Conservation (phyloP, 2,888 invertebrate genomes). For the Catocala sponsa region DNA sequence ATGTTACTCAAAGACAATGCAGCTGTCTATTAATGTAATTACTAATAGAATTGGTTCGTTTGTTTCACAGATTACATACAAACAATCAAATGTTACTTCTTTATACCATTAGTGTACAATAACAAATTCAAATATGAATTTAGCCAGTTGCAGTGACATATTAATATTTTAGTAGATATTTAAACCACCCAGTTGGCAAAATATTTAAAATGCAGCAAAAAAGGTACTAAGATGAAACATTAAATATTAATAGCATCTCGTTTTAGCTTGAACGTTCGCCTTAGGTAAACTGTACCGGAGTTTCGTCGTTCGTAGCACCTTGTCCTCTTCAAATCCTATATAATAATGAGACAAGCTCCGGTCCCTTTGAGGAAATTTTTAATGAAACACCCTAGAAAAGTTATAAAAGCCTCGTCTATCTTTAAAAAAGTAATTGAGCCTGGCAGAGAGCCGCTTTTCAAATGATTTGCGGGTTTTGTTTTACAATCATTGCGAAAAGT, state of each 20-base stretch:
- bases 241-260: conserved; percentile 53
- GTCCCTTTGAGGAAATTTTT: conserved; percentile 75
- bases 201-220: conserved; percentile 40
- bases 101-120: no score
- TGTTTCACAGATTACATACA: no score
- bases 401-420: conserved; percentile 72
- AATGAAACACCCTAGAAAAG: conserved; percentile 78
- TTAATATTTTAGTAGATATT: conserved; percentile 7
- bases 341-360: conserved; percentile 77
- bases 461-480: conserved; percentile 61
- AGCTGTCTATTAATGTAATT: no score
- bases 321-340: conserved; percentile 73
- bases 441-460: conserved; percentile 57
- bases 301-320: conserved; percentile 65
- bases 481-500: conserved; percentile 54
- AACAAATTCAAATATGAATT: no score
- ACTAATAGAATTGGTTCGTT: no score
- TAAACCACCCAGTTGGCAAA: conserved; percentile 15
- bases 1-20: no score
- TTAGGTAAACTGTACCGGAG: conserved; percentile 62
- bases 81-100: no score
- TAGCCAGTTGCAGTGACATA: background rate
- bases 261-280: conserved; percentile 52
- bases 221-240: conserved; percentile 39
- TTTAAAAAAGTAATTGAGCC: conserved; percentile 77